Base-by-base conservation (phyloP, 2,888 invertebrate species). In the Tridacna crocea region DNA sequence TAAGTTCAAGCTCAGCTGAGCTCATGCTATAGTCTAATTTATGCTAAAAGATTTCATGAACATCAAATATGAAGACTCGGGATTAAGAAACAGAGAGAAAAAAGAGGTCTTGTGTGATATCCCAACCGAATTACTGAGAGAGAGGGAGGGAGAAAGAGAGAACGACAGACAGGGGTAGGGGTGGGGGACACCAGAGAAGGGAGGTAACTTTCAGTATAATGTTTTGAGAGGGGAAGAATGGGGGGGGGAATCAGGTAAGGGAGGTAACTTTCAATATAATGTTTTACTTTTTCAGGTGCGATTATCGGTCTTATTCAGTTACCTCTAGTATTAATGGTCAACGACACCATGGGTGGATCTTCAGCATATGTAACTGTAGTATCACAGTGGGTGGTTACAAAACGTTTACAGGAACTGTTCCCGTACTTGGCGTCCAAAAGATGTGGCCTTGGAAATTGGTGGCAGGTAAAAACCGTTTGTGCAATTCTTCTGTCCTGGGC, bases 301-400 rank as follows among this genome's bases (percentile, higher is more conserved):
- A 46, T 93, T 19, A 86, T 93, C 12, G 93, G 93, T 11, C 26
- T 89, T 15, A 80, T 93, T 22, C 93, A 93, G 82, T 46, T 92
- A 17, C 90, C 92, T 0, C 78, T 92, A 17, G 88, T 92, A 6
- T 80, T 93, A 22, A 74, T 89, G 15, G 81, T 92, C 8, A 83
- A 82, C 17, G 92, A 92, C 80, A 92, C 93, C 10, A 83, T 93
- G 73, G 93, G 93, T 46, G 90, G 91, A 70, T 92, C 91, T 47
- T 86, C 91, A 36, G 88, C 90, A 58, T 93, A 92, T 83, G 88
- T 91, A 73, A 92, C 93, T 0, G 60, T 93, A 3, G 88, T 90
- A 11, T 91, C 92, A 76, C 92, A 92, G 77, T 91, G 90, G 90
- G 90, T 92, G 0, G 83, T 91, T 12, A 90, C 91, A 15, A 75